phyloP scores from a whole-genome alignment of 2,113 vertebrate species.

The Petrocephalus zakoni region DNA sequence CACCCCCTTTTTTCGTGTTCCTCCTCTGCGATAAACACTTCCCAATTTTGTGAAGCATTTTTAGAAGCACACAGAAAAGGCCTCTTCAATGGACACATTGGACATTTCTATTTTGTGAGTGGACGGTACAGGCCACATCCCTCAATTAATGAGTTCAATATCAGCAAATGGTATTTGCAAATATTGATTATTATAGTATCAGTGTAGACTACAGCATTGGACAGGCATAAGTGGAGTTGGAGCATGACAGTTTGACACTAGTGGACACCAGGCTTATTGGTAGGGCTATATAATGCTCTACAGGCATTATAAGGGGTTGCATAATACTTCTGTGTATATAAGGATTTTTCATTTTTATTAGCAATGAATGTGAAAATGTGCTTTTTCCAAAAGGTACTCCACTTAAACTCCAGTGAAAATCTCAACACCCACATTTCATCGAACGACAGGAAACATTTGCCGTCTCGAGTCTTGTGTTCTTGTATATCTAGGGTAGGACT shows the following conservation, averaged over 20 bases:
- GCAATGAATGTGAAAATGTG: not conserved
- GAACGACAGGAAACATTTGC: not conserved
- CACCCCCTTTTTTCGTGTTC: conserved; percentile 36
- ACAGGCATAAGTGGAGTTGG: not conserved
- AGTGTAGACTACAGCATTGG: not conserved
- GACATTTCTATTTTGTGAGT: not conserved
- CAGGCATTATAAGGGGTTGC: not conserved
- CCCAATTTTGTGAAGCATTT: not conserved
- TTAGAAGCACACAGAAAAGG: not conserved
- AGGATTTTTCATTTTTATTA: not conserved
- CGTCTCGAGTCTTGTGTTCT: not conserved
- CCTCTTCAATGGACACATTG: not conserved
- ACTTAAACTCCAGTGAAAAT: not conserved
- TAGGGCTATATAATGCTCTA: not conserved
- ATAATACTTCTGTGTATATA: not conserved
- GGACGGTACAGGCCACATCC: not conserved
- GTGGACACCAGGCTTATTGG: not conserved
- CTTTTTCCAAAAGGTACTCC: not conserved
- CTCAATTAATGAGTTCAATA: not conserved
- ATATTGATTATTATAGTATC: not conserved
- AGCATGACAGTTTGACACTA: not conserved
- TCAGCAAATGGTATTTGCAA: not conserved
- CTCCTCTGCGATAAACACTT: conserved; percentile 32
- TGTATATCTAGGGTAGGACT: not conserved
- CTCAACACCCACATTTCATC: not conserved